Conservation (phyloP, 2,113 vertebrate species). For the Leptobrachium ailaonicum region DNA sequence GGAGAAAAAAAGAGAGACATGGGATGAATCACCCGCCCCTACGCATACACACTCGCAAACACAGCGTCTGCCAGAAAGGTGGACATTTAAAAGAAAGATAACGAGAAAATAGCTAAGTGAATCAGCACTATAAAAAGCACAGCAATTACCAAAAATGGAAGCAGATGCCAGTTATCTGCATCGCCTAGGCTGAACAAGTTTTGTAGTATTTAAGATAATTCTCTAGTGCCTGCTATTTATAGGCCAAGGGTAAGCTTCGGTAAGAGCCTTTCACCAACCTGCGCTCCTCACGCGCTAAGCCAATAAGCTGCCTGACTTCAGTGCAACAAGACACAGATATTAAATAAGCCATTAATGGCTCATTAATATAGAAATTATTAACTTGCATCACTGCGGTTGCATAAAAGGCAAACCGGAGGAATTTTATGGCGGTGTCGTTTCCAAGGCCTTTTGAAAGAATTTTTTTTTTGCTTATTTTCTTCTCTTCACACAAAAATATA, state of each 20-base stretch:
- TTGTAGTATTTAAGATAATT: slow-evolving; percentile 82
- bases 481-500: no score
- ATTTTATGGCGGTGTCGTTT: no score
- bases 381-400: no score
- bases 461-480: no score
- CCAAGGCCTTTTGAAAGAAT: no score
- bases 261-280: slow-evolving; percentile 89
- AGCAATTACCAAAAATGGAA: slow-evolving; percentile 77
- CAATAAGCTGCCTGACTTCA: slow-evolving; percentile 87
- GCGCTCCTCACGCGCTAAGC: slow-evolving; percentile 86
- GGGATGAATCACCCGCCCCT: slow-evolving; percentile 57
- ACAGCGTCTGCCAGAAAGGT: slow-evolving; percentile 61
- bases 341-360: slow-evolving; percentile 29
- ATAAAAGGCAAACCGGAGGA: no score
- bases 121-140: slow-evolving; percentile 66
- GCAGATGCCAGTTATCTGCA: slow-evolving; percentile 77
- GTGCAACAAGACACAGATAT: slow-evolving; percentile 57
- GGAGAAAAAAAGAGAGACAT: slow-evolving; percentile 52
- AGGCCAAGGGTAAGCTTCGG: slow-evolving; percentile 85
- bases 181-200: slow-evolving; percentile 74
- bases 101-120: slow-evolving; percentile 73
- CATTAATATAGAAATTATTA: slow-evolving; percentile 8
- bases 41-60: slow-evolving; percentile 25
- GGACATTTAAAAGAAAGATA: slow-evolving; percentile 69
- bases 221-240: slow-evolving; percentile 88